Percentiles rank a stretch among this genome's conserved stretches.
These are phyloP conservation scores for Euproctis similis DNA, from an alignment of 2,888 invertebrate species.

Conservation along the genomic window DNA sequence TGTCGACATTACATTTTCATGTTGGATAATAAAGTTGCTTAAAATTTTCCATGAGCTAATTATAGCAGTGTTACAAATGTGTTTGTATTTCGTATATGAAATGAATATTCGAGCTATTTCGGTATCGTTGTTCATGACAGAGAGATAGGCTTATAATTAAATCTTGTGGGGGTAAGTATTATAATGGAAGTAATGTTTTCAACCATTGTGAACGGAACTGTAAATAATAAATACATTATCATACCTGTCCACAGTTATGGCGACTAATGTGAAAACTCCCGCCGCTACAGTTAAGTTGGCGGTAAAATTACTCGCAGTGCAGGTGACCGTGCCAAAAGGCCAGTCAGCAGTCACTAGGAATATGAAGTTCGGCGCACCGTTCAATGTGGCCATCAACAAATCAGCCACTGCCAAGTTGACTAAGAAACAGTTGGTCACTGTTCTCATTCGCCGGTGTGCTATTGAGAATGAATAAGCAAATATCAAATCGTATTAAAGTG, in stretches of 20 bases:
- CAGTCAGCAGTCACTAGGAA: constrained; percentile 90
- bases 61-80: too few species aligned
- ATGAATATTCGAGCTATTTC: too few species aligned
- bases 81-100: too few species aligned
- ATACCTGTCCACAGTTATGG: constrained; percentile 94
- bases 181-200: too few species aligned
- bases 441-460: constrained; percentile 89
- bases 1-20: too few species aligned
- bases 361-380: constrained; percentile 91
- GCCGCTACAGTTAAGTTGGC: constrained; percentile 93
- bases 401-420: constrained; percentile 92
- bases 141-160: too few species aligned
- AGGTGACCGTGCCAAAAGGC: constrained; percentile 90
- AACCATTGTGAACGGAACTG: not conserved
- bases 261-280: constrained; percentile 92
- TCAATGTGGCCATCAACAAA: constrained; percentile 88
- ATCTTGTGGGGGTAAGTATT: too few species aligned
- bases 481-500: too few species aligned
- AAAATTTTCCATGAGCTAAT: too few species aligned
- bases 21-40: too few species aligned
- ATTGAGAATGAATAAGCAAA: constrained; percentile 27
- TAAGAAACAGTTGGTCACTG: constrained; percentile 93
- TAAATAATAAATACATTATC: not conserved
- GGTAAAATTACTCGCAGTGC: constrained; percentile 91
- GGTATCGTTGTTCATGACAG: too few species aligned